Evolutionary conservation across 2,888 invertebrate genomes (phyloP), one percentile per base, ranked within the genome.

Genomic region (Galeruca laticollis): DNA sequence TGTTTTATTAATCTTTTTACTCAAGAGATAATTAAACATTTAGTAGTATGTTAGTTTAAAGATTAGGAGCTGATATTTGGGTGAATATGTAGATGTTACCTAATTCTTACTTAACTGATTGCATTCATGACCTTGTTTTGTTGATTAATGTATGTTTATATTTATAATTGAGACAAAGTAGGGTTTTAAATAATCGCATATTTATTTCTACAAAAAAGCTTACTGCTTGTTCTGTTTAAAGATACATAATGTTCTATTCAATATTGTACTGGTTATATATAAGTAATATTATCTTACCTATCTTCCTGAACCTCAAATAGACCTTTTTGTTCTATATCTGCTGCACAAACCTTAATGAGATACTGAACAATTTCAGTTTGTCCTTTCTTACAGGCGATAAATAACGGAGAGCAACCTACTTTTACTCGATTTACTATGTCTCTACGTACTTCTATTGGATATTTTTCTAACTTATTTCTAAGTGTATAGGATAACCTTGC

Each of bases 341-440:
- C 96, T 80, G 89, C 89, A 85, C 97, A 97, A 68, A 91, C 90
- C 68, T 90, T 90, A 74, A 96, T 90, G 47, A 97, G 88, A 86
- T 95, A 97, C 84, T 95, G 94, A 10, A 93, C 95, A 73, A 96
- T 91, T 85, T 94, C 93, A 15, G 91, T 90, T 85, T 94, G 93
- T 61, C 95, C 95, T 80, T 92, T 90, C 86, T 92, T 91, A 82
- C 91, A 90, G 6, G 93, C 93, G 74, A 92, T 89, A 85, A 96
- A 95, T 77, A 96, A 87, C 49, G 95, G 94, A 47, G 95, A 91
- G 86, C 94, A 94, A 18, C 93, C 94, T 77, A 92, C 92, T 79
- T 90, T 90, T 69, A 89, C 87, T 69, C 92, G 89, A 76, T 89
- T 88, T 21, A 91, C 92, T 77, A 95, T 89, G 78, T 91, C 91